Evolutionary conservation across 2,113 vertebrate genomes (phyloP).

Genomic region (Diglossa brunneiventris): DNA sequence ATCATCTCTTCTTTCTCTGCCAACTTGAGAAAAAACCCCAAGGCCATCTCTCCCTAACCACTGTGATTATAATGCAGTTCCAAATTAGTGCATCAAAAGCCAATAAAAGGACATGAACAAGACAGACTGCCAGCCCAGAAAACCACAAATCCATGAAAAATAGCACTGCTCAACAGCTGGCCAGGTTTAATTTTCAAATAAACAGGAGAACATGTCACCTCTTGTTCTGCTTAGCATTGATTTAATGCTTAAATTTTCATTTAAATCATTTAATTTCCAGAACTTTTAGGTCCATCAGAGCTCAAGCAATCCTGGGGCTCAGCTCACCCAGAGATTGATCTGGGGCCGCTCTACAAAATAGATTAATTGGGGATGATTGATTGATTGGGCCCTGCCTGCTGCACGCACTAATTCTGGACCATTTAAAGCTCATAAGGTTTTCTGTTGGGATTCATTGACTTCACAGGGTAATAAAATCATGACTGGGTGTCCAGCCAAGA

Average conservation of each 20-base stretch:
- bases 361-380: slow-evolving; percentile 13
- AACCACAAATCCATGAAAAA: background rate
- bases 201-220: background rate
- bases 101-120: background rate
- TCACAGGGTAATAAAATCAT: background rate
- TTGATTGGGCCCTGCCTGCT: background rate
- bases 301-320: background rate
- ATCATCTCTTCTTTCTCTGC: background rate
- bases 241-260: slow-evolving; percentile 8
- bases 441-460: background rate
- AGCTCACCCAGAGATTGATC: background rate
- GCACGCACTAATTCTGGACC: background rate
- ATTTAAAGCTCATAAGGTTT: background rate
- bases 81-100: background rate
- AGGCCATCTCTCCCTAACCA: background rate
- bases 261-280: background rate
- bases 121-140: background rate
- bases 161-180: background rate
- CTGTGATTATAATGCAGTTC: background rate
- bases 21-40: background rate
- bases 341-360: background rate
- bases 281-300: background rate
- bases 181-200: background rate
- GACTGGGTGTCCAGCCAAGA: background rate
- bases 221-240: slow-evolving; percentile 19